phyloP scores from a whole-genome alignment of 2,113 vertebrate genomes.

The Prunella fulvescens region DNA sequence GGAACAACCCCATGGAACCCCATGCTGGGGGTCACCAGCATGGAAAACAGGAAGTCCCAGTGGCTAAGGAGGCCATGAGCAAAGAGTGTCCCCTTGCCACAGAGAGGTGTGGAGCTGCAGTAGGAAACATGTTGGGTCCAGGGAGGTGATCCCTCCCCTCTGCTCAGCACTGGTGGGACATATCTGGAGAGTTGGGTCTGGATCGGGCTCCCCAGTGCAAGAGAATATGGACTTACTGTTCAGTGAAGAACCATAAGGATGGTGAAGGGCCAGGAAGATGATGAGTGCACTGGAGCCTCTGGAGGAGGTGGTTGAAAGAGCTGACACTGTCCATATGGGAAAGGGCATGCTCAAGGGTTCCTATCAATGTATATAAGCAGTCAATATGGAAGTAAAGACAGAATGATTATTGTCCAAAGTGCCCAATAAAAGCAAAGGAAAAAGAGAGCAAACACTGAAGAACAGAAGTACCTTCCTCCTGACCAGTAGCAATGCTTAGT shows the following conservation, averaged over 20 bases:
- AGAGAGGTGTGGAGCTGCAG: neutral
- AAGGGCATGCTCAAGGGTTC: neutral
- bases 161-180: neutral
- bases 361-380: neutral
- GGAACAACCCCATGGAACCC: neutral
- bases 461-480: neutral
- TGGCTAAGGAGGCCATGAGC: neutral
- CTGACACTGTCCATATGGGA: neutral
- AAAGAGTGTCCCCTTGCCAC: neutral
- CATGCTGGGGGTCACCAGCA: fast-evolving
- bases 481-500: neutral
- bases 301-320: neutral
- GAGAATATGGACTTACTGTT: neutral
- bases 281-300: neutral
- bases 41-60: neutral
- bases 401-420: neutral
- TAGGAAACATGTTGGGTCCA: neutral
- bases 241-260: neutral
- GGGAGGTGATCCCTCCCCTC: neutral
- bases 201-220: neutral
- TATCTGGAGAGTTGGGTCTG: neutral
- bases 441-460: neutral
- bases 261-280: neutral
- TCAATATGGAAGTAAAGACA: neutral
- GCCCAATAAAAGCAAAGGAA: neutral